Evolutionary conservation across 2,888 invertebrate genomes (phyloP).

Genomic region (Cheiracanthium punctorium): DNA sequence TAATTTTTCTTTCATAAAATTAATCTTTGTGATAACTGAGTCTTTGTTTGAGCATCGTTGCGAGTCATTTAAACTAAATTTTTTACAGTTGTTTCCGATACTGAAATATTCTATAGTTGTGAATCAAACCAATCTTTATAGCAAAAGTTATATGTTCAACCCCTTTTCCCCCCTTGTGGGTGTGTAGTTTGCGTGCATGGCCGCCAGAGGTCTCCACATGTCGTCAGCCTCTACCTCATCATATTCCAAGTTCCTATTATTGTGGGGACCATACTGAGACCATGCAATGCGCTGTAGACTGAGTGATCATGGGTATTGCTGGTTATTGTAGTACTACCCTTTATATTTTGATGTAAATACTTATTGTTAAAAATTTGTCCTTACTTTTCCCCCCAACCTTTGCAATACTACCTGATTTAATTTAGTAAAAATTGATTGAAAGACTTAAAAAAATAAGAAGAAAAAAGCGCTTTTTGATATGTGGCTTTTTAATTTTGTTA

Average conservation of each 20-base stretch:
- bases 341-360: background rate
- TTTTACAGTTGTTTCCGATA: background rate
- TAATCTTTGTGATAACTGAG: no score
- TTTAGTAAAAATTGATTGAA: no score
- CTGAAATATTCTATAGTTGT: background rate
- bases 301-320: background rate
- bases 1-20: no score
- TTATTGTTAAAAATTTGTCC: background rate
- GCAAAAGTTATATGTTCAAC: constrained; percentile 1
- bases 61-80: background rate
- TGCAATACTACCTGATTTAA: no score
- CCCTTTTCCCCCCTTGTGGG: constrained; percentile 14
- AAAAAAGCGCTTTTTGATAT: background rate
- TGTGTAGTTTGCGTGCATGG: constrained; percentile 44
- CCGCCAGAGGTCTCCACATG: constrained; percentile 64
- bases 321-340: background rate
- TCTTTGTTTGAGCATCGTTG: background rate
- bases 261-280: constrained; percentile 24
- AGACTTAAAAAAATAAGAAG: background rate
- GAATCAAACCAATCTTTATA: background rate
- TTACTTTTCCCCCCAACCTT: no score
- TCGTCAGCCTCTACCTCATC: constrained; percentile 54
- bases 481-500: background rate
- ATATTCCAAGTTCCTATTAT: constrained; percentile 67
- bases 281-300: background rate